phyloP scores from a whole-genome alignment of 2,888 invertebrate species.

The Patella depressa region DNA sequence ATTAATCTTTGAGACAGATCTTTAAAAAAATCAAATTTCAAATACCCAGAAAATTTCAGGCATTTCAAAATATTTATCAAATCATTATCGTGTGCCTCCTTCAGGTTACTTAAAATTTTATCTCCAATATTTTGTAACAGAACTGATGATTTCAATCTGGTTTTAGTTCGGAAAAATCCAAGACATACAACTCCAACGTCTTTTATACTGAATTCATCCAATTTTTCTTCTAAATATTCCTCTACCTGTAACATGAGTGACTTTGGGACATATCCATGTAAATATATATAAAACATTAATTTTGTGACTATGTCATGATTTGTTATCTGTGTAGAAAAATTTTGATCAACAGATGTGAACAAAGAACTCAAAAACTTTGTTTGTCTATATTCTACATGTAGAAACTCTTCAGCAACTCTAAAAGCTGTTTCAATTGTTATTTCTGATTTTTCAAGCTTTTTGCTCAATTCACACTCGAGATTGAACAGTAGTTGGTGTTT shows the following conservation, averaged over 20 bases:
- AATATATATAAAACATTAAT: constrained; percentile 29
- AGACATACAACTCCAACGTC: constrained; percentile 25
- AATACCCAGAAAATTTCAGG: constrained; percentile 31
- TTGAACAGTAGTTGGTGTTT: too few relatives aligned
- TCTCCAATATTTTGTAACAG: constrained; percentile 26
- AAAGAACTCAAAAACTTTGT: too few relatives aligned
- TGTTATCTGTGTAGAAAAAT: too few relatives aligned
- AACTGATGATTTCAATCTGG: constrained; percentile 22
- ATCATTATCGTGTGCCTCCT: constrained; percentile 9
- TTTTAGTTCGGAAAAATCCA: constrained; percentile 32
- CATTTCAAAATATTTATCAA: constrained; percentile 27
- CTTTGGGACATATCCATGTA: constrained; percentile 28
- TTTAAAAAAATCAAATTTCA: constrained; percentile 25
- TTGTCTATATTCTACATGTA: too few relatives aligned
- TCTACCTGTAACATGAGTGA: constrained; percentile 27
- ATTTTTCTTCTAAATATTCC: constrained; percentile 15
- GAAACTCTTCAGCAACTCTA: too few relatives aligned
- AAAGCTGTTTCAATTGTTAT: too few relatives aligned
- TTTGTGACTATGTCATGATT: neutral
- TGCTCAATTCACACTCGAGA: too few relatives aligned
- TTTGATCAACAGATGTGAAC: too few relatives aligned
- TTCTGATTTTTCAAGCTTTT: too few relatives aligned
- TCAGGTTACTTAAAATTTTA: constrained; percentile 18
- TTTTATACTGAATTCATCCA: constrained; percentile 23
- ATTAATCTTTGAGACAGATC: constrained; percentile 22